Conservation (phyloP, 2,888 invertebrate species). For the Drosophila aldrichi region DNA sequence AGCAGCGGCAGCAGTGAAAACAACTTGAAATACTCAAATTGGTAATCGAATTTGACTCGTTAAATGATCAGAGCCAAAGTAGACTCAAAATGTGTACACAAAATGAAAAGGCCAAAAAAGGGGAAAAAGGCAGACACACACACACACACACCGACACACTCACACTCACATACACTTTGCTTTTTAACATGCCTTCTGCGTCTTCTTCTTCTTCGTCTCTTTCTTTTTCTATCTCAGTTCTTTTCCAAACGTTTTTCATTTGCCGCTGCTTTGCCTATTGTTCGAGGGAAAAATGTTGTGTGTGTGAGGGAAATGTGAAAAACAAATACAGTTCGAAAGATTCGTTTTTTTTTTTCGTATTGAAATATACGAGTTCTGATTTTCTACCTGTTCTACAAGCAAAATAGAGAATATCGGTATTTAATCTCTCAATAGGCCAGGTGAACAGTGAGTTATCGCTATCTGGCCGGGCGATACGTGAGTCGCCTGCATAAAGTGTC, state of each 20-base stretch:
- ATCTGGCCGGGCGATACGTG: conserved; percentile 52
- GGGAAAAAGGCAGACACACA: conserved; percentile 44
- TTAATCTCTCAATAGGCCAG: conserved; percentile 38
- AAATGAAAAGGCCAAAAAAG: conserved; percentile 41
- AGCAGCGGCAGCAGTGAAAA: conserved; percentile 44
- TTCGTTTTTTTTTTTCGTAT: conserved; percentile 16
- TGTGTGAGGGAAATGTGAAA: conserved; percentile 57
- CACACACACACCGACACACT: not conserved
- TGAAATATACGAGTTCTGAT: conserved; percentile 32
- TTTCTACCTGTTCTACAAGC: conserved; percentile 67
- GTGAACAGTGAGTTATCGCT: conserved; percentile 33
- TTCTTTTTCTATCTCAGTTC: conserved; percentile 25
- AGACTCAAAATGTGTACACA: conserved; percentile 17
- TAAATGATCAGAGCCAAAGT: conserved; percentile 19
- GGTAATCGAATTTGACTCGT: conserved; percentile 64
- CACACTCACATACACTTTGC: not conserved
- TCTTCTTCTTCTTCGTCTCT: conserved; percentile 2
- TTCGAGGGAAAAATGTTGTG: conserved; percentile 6
- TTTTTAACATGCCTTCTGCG: conserved; percentile 12
- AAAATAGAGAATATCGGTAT: conserved; percentile 17
- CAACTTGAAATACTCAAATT: conserved; percentile 76
- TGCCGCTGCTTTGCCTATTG: conserved; percentile 33
- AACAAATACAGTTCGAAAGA: conserved; percentile 50
- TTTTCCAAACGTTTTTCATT: conserved; percentile 27
- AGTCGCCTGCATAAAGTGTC: conserved; percentile 43